These are phyloP conservation scores for Gasterosteus aculeatus DNA, from an alignment of 2,113 vertebrate genomes.

Conservation along the genomic window DNA sequence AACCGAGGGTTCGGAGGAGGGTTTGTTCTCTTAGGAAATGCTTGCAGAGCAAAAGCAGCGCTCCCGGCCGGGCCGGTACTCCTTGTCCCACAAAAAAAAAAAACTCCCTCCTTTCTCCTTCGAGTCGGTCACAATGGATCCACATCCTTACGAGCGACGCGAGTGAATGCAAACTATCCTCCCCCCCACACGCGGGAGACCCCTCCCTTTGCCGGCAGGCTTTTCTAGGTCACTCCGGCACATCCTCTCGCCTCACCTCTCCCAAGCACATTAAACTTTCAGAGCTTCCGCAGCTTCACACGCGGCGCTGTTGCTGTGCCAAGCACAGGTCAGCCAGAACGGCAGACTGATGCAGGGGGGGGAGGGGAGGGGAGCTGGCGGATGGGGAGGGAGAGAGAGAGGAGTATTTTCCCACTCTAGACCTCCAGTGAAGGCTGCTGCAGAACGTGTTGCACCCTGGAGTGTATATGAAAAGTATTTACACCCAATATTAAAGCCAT, in stretches of 20 bases:
- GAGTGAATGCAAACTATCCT: slow-evolving; percentile 23
- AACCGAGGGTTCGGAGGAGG: neutral
- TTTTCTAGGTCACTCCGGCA: slow-evolving; percentile 81
- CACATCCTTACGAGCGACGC: slow-evolving; percentile 40
- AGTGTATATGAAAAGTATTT: neutral
- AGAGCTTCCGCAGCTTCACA: slow-evolving; percentile 67
- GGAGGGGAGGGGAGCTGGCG: neutral
- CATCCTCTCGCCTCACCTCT: slow-evolving; percentile 72
- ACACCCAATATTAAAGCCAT: neutral
- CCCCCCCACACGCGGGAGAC: slow-evolving; percentile 7
- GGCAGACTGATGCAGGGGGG: slow-evolving; percentile 40
- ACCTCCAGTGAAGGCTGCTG: neutral
- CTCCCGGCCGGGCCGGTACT: neutral
- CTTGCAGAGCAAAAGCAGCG: neutral
- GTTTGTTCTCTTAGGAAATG: neutral
- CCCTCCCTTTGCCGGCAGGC: slow-evolving; percentile 63
- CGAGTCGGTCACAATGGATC: slow-evolving; percentile 32
- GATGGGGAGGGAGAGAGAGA: neutral
- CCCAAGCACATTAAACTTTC: slow-evolving; percentile 80
- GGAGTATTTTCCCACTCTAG: neutral
- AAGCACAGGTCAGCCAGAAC: slow-evolving; percentile 69
- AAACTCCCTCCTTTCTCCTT: slow-evolving; percentile 19
- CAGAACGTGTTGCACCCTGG: neutral
- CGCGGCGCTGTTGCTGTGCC: slow-evolving; percentile 67
- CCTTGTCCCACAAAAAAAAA: slow-evolving; percentile 7